These are phyloP conservation scores for Lepus europaeus DNA, from an alignment of 2,113 vertebrate species.

Conservation along the genomic window DNA sequence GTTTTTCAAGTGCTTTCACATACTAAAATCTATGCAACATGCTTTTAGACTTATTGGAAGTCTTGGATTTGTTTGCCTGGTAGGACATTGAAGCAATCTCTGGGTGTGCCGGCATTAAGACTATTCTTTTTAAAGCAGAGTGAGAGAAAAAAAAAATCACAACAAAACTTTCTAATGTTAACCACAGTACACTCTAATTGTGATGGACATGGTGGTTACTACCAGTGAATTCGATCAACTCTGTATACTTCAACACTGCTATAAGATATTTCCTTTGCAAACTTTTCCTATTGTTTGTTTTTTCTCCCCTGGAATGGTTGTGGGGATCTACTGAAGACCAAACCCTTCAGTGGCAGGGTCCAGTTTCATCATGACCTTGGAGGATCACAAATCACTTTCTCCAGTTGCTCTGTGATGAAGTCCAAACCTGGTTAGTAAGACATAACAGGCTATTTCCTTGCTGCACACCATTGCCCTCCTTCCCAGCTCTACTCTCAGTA, in stretches of 20 bases:
- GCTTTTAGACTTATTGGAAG: conserved; percentile 1
- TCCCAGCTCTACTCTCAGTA: neutral
- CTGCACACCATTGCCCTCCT: neutral
- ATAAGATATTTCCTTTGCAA: neutral
- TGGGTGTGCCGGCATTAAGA: neutral
- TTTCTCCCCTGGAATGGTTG: neutral
- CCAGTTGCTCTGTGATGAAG: conserved; percentile 1
- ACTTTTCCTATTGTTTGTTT: conserved; percentile 8
- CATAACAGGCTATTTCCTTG: neutral
- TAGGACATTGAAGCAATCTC: conserved; percentile 3
- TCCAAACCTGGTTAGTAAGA: neutral
- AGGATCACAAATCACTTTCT: conserved; percentile 7
- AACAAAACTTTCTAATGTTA: conserved; percentile 3
- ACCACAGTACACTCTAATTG: neutral
- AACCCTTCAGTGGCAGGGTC: neutral
- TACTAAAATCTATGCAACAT: neutral
- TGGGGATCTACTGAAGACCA: neutral
- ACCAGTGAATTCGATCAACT: neutral
- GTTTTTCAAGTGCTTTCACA: conserved; percentile 1
- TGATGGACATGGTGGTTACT: neutral
- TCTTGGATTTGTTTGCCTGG: conserved; percentile 36
- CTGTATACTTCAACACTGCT: neutral
- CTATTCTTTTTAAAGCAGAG: conserved; percentile 8
- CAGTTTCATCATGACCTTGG: conserved; percentile 7
- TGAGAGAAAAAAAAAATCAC: neutral